Evolutionary conservation across 2,797 vertebrate genomes (phyloP), one percentile per base, ranked within the genome.

Genomic region (Gephyroberyx darwinii): DNA sequence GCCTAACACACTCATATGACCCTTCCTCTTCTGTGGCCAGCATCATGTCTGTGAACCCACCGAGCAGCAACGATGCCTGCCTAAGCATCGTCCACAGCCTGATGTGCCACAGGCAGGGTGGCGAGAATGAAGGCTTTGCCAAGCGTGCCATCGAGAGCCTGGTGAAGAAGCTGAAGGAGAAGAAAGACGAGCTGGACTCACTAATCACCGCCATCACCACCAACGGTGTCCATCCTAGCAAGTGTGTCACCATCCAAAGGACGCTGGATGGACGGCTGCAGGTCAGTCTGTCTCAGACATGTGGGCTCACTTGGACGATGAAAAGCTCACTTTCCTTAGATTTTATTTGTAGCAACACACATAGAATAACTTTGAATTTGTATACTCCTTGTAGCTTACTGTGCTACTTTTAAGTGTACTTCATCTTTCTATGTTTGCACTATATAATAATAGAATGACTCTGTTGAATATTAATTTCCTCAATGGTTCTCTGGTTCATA

Each of bases 161-260:
- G 41, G 93, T 96, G 8, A 95, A 94, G 90, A 96, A 96, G 85
- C 93, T 96, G 37, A 95, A 95, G 89, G 95, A 95, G 88, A 95
- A 94, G 80, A 95, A 94, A 76, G 95, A 95, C 2, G 95, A 96
- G 87, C 86, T 95, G 77, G 95, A 95, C 87, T 93, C 94, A 0
- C 93, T 95, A 33, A 93, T 95, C 82, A 94, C 93, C 0, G 95
- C 95, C 72, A 89, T 95, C 90, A 95, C 95, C 86, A 95, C 94
- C 76, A 95, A 93, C 10, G 95, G 95, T 0, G 92, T 94, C 17
- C 95, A 95, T 65, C 95, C 94, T 74, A 94, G 94, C 89, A 94
- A 94, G 81, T 96, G 95, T 0, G 95, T 95, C 55, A 95, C 95
- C 74, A 95, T 96, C 59, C 95, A 95, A 87, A 92, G 95, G 81